phyloP scores from a whole-genome alignment of 2,113 vertebrate genomes.

The Desmodus rotundus region DNA sequence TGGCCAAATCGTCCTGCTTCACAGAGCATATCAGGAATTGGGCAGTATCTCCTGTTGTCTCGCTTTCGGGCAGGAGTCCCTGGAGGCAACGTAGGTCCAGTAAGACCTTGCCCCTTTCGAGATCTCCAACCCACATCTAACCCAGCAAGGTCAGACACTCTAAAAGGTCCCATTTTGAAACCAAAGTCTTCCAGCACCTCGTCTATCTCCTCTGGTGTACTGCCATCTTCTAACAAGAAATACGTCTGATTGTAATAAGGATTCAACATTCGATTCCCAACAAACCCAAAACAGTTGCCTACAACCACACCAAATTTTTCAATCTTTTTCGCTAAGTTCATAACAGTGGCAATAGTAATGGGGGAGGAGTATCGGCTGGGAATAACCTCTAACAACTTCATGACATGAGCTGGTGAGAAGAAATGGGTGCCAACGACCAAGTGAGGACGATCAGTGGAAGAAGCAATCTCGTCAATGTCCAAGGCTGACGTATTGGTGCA shows the following conservation, averaged over 20 bases:
- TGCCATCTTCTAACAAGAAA: conserved; percentile 94
- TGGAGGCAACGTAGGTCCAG: conserved; percentile 55
- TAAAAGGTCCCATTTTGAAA: conserved; percentile 90
- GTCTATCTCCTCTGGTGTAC: conserved; percentile 88
- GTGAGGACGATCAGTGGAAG: conserved; percentile 81
- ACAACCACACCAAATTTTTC: conserved; percentile 90
- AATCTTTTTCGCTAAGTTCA: conserved; percentile 87
- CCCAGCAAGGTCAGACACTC: conserved; percentile 89
- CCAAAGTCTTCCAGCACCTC: conserved; percentile 90
- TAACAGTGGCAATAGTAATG: conserved; percentile 85
- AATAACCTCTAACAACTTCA: conserved; percentile 93
- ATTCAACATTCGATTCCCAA: conserved; percentile 91
- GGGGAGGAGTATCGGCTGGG: conserved; percentile 85
- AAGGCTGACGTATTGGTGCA: conserved; percentile 92
- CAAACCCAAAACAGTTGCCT: conserved; percentile 92
- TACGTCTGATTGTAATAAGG: conserved; percentile 81
- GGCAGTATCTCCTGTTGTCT: conserved; percentile 85
- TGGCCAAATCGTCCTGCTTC: conserved; percentile 90
- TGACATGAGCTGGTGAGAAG: conserved; percentile 92
- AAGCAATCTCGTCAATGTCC: conserved; percentile 88
- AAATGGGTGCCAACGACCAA: conserved; percentile 94
- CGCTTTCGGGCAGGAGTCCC: conserved; percentile 78
- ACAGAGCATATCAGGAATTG: conserved; percentile 89
- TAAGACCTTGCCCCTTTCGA: conserved; percentile 83
- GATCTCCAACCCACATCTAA: conserved; percentile 91